These are phyloP conservation scores for Porites lutea DNA, from an alignment of 64 coral and sea anemone species.

Conservation along the genomic window DNA sequence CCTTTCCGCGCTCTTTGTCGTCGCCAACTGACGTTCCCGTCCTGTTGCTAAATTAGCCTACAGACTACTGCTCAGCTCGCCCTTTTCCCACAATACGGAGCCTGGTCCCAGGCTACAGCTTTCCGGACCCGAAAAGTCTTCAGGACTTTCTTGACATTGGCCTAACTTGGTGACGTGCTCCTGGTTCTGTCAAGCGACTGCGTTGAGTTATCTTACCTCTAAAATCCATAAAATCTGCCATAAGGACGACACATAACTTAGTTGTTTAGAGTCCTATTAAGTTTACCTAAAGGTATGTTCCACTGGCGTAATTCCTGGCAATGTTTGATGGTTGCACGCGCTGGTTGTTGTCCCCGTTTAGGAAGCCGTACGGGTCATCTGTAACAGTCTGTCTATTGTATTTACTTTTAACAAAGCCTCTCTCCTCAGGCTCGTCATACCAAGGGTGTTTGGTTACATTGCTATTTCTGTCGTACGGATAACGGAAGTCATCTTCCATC, in stretches of 20 bases:
- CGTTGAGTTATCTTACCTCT: no score
- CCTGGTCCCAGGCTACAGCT: no score
- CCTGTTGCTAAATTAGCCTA: no score
- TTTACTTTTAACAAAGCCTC: slow-evolving; percentile 1
- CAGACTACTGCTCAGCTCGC: no score
- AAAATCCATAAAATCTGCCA: background rate
- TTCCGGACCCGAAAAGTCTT: no score
- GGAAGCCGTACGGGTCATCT: background rate
- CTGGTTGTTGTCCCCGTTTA: slow-evolving; percentile 2
- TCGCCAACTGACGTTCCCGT: no score
- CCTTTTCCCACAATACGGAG: no score
- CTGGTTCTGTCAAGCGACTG: no score
- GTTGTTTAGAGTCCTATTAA: background rate
- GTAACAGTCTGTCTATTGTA: background rate
- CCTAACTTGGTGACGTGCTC: no score
- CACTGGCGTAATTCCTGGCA: slow-evolving; percentile 6
- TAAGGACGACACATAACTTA: background rate
- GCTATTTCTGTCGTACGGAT: background rate
- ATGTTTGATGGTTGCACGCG: background rate
- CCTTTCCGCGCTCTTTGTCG: no score
- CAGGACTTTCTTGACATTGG: no score
- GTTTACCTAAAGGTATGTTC: slow-evolving; percentile 29
- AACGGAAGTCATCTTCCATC: background rate
- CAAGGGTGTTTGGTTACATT: background rate
- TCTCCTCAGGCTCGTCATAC: background rate